These are phyloP conservation scores for Penaeus monodon DNA, from an alignment of 2,888 invertebrate species.

Conservation along the genomic window DNA sequence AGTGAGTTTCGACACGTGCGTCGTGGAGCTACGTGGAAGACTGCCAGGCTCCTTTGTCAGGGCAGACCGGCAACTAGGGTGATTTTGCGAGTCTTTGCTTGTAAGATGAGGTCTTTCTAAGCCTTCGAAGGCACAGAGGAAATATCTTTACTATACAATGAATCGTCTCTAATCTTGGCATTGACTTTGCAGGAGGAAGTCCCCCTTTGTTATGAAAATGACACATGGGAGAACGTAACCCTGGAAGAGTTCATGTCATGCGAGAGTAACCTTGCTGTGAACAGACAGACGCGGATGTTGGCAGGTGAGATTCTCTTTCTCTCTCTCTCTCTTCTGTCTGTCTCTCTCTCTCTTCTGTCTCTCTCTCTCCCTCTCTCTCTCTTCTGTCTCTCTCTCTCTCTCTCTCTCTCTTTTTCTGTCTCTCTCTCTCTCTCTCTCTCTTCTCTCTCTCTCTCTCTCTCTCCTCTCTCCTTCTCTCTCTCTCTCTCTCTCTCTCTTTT, in stretches of 20 bases:
- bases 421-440: too few species aligned
- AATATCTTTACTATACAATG: neutral
- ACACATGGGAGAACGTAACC: constrained; percentile 89
- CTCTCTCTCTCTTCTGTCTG: neutral
- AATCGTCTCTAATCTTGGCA: neutral
- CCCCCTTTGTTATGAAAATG: constrained; percentile 72
- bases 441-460: too few species aligned
- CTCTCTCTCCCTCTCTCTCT: too few species aligned
- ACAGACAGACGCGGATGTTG: constrained; percentile 97
- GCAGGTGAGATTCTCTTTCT: constrained; percentile 71
- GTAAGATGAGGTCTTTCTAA: too few species aligned
- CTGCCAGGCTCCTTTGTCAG: constrained; percentile 77
- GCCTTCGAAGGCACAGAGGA: neutral
- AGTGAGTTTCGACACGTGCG: constrained; percentile 98
- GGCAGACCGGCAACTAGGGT: constrained; percentile 79
- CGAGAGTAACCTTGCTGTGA: constrained; percentile 92
- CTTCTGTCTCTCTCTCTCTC: too few species aligned
- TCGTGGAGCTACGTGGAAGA: constrained; percentile 96
- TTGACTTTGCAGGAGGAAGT: constrained; percentile 67
- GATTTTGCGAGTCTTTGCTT: neutral
- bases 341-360: neutral
- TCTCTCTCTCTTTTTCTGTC: too few species aligned
- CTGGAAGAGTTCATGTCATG: constrained; percentile 92
- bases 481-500: too few species aligned
- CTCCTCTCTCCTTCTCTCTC: too few species aligned